A percentile compares a stretch with the other conserved stretches of the same genome.
Evolutionary conservation across 2,888 invertebrate species (phyloP).

Genomic region (Noctua fimbriata): DNA sequence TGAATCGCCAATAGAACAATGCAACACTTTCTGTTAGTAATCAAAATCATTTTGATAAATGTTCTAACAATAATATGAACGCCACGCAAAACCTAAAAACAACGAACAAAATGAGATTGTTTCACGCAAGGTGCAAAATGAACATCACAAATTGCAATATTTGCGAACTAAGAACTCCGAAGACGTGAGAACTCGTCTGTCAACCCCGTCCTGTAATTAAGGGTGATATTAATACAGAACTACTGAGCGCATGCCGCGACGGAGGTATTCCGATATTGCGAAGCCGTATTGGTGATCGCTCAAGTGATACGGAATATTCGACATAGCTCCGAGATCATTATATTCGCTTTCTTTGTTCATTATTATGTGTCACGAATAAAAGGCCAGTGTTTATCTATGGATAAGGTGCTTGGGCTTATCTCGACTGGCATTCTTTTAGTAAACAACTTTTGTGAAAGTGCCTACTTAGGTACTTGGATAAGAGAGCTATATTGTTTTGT

Average conservation of each 20-base stretch:
- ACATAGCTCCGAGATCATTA: constrained; percentile 74
- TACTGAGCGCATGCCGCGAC: constrained; percentile 77
- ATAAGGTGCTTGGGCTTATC: constrained; percentile 41
- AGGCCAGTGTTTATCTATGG: constrained; percentile 54
- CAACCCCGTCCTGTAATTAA: constrained; percentile 75
- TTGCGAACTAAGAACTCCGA: constrained; percentile 28
- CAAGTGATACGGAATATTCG: constrained; percentile 81
- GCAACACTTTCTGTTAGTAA: background rate
- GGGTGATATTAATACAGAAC: constrained; percentile 78
- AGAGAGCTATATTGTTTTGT: constrained; percentile 8
- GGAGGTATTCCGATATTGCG: constrained; percentile 80
- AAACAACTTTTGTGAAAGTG: constrained; percentile 49
- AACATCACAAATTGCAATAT: constrained; percentile 39
- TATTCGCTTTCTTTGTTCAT: constrained; percentile 68
- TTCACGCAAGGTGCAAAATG: background rate
- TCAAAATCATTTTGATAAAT: background rate
- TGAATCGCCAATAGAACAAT: background rate
- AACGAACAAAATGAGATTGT: background rate
- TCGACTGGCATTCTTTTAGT: constrained; percentile 24
- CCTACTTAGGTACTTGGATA: constrained; percentile 22
- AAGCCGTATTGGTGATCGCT: constrained; percentile 73
- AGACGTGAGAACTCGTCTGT: constrained; percentile 49
- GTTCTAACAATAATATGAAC: background rate
- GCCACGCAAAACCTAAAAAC: background rate
- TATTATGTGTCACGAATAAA: constrained; percentile 65